A percentile compares a stretch with the other conserved stretches of the same genome.
phyloP scores from a whole-genome alignment of 2,797 vertebrate species.

The Remorina albescens region DNA sequence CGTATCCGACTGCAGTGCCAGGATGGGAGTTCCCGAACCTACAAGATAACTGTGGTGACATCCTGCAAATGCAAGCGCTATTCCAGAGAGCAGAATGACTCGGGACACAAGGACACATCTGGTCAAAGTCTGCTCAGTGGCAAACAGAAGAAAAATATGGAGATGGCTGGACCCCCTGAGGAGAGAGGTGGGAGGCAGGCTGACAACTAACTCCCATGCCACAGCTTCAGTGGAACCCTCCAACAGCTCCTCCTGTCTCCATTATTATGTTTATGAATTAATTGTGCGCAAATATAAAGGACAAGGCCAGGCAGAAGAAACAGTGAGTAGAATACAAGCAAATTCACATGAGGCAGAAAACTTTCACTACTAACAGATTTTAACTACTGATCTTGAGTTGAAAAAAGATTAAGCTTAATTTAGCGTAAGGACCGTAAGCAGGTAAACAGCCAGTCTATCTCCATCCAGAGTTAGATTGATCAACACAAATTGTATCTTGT shows the following conservation, averaged over 20 bases:
- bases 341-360: not conserved
- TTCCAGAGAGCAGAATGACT: constrained; percentile 93
- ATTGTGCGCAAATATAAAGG: constrained; percentile 8
- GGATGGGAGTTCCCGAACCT: constrained; percentile 93
- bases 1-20: constrained; percentile 93
- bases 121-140: constrained; percentile 7
- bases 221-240: not conserved
- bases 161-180: constrained; percentile 35
- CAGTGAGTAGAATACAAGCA: not conserved
- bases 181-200: constrained; percentile 19
- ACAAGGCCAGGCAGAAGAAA: not conserved
- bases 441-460: not conserved
- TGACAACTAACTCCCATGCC: constrained; percentile 29
- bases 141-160: constrained; percentile 49
- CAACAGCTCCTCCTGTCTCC: not conserved
- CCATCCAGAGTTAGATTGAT: not conserved
- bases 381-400: not conserved
- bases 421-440: not conserved
- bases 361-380: not conserved
- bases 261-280: not conserved
- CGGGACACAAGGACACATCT: constrained; percentile 80
- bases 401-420: not conserved
- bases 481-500: not conserved
- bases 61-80: constrained; percentile 96
- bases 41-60: constrained; percentile 94